These are phyloP conservation scores for Clavelina lepadiformis DNA, from an alignment of 23 tunicate species.

Conservation along the genomic window DNA sequence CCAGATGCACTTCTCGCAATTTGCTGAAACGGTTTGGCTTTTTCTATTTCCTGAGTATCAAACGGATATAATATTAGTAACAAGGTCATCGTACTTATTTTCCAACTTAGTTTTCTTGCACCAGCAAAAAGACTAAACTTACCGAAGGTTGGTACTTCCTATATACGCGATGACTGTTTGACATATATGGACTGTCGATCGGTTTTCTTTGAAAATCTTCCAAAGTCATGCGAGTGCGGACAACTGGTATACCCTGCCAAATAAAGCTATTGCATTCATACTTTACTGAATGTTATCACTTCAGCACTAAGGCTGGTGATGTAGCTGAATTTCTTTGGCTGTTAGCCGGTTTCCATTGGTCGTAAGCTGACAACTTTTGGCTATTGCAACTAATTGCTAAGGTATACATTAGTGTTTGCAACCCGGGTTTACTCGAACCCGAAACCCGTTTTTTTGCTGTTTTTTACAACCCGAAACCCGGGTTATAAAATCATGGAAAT, in stretches of 20 bases:
- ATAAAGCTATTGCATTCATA: no score
- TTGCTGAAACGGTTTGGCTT: slow-evolving; percentile 35
- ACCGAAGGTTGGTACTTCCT: slow-evolving; percentile 51
- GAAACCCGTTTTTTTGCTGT: no score
- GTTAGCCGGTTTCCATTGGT: no score
- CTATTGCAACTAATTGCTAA: no score
- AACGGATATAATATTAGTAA: slow-evolving; percentile 1
- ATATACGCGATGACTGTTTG: slow-evolving; percentile 68
- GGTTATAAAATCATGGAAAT: no score
- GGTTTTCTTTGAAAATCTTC: slow-evolving; percentile 60
- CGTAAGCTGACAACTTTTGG: no score
- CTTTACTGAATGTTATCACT: no score
- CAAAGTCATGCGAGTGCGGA: slow-evolving; percentile 72
- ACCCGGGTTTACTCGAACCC: no score
- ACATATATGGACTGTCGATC: slow-evolving; percentile 52
- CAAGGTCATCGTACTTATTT: neutral
- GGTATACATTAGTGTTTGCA: no score
- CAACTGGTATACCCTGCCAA: slow-evolving; percentile 69
- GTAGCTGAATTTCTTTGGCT: no score
- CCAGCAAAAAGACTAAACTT: slow-evolving; percentile 5
- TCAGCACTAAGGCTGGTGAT: no score
- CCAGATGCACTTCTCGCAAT: slow-evolving; percentile 38
- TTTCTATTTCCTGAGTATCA: slow-evolving; percentile 48
- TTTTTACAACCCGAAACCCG: no score
- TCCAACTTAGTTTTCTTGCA: neutral